Base-by-base conservation (phyloP, 2,113 vertebrate genomes). In the Megaceryle maxima region DNA sequence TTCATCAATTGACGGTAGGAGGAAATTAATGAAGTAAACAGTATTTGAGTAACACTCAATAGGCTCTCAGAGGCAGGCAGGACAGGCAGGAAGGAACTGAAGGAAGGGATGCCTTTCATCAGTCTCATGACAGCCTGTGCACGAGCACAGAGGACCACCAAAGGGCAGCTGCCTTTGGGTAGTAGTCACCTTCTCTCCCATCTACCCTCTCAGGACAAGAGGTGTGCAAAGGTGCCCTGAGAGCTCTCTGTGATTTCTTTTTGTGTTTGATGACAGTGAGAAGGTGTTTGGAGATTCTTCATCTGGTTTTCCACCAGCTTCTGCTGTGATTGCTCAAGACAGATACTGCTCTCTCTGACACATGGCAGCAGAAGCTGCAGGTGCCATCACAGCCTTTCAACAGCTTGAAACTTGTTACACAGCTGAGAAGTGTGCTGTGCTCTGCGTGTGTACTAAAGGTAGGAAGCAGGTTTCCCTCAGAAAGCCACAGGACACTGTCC, bases 21-120 rank as follows among this genome's bases (percentile, higher is more conserved):
- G 73, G 57, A 94, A 95, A 94, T 87, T 94, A 96, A 95, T 82
- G 94, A 97, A 79, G 81, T 94, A 94, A 95, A 89, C 83, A 95
- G 87, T 76, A 91, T 87, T 90, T 5, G 11, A n/a, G 26, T 72
- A 87, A 87, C 33, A 26, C 37, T 89, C 73, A 87, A 69, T 64
- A 89, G 57, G 73, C 53, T 93, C 33, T 79, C 48, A 69, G 53
- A 72, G 20, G 37, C 31, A 91, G 60, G n/a, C 16, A 53, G 69
- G 39, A 33, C 66, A 79, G 51, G 10, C 28, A 66, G 41, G 39
- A 18, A 75, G 21, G 53, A 78, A 10, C 7, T 18, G 43, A 62
- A 21, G 63, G 48, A 62, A 46, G 2, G 13, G 18, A 75, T 53
- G 33, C 39, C 13, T 83, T 55, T 67, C 2, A 2, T 14, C 4